Conservation (phyloP, 2,888 invertebrate species). For the Nomada fabriciana region DNA sequence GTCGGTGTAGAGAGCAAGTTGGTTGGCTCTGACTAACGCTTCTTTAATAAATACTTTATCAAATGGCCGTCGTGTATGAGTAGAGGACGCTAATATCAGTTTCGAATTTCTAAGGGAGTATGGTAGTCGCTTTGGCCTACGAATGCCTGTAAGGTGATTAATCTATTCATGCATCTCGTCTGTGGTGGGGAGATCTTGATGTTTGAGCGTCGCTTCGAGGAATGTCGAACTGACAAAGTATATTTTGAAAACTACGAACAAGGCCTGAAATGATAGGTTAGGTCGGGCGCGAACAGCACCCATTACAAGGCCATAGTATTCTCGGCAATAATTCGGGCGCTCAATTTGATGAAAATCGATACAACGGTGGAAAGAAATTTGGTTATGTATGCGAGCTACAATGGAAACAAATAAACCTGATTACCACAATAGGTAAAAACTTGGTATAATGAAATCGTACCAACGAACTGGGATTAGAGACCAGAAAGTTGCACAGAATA, state of each 20-base stretch:
- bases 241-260: slow-evolving; percentile 9
- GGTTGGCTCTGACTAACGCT: no score
- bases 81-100: no score
- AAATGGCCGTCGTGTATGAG: no score
- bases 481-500: not conserved
- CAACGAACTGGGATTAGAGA: not conserved
- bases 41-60: no score
- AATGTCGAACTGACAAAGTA: slow-evolving; percentile 49
- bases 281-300: not conserved
- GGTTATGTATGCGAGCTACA: slow-evolving; percentile 47
- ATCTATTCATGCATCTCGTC: no score
- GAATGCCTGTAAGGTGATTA: no score
- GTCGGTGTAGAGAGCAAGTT: no score
- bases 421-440: slow-evolving; percentile 19
- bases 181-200: slow-evolving; percentile 24
- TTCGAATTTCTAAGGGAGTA: no score
- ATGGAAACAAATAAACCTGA: slow-evolving; percentile 53
- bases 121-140: no score
- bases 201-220: slow-evolving; percentile 52
- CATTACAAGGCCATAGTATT: not conserved
- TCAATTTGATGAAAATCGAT: slow-evolving; percentile 40
- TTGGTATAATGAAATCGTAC: slow-evolving; percentile 18
- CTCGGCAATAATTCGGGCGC: slow-evolving; percentile 1
- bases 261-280: slow-evolving; percentile 7
- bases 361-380: slow-evolving; percentile 21